Conservation (phyloP, 2,888 invertebrate species). For the Flabesymbios commensalis region DNA sequence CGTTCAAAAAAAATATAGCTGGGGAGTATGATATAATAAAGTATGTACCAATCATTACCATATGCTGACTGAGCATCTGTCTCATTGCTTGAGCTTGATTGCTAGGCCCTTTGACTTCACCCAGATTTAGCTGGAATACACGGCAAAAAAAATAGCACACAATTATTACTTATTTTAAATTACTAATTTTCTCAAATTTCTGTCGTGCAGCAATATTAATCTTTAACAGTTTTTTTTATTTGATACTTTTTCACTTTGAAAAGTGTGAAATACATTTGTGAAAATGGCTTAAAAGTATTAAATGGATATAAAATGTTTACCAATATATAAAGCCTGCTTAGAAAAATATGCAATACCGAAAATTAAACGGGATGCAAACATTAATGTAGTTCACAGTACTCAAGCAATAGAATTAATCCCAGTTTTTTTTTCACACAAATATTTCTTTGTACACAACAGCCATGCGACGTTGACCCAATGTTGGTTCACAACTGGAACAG, state of each 20-base stretch:
- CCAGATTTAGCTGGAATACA: constrained; percentile 68
- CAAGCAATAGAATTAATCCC: too few relatives aligned
- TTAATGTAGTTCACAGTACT: too few relatives aligned
- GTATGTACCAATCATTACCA: constrained; percentile 67
- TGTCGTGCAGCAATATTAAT: neutral
- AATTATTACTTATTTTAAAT: neutral
- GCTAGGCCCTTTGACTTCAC: constrained; percentile 76
- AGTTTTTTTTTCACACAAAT: too few relatives aligned
- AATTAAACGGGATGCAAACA: too few relatives aligned
- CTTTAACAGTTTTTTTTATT: constrained; percentile 2
- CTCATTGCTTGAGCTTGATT: constrained; percentile 77
- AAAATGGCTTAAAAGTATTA: neutral
- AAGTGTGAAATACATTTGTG: neutral
- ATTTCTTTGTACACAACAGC: too few relatives aligned
- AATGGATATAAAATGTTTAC: neutral
- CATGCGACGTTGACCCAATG: too few relatives aligned
- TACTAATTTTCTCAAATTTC: neutral
- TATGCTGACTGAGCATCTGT: constrained; percentile 84
- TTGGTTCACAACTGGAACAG: too few relatives aligned
- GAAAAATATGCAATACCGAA: neutral
- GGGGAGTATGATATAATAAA: too few relatives aligned
- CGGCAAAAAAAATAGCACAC: neutral
- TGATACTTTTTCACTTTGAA: constrained; percentile 4
- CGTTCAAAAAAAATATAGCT: too few relatives aligned
- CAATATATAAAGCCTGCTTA: neutral